Conservation (phyloP, 2,888 invertebrate genomes). For the Hydroisotoma schaefferi region DNA sequence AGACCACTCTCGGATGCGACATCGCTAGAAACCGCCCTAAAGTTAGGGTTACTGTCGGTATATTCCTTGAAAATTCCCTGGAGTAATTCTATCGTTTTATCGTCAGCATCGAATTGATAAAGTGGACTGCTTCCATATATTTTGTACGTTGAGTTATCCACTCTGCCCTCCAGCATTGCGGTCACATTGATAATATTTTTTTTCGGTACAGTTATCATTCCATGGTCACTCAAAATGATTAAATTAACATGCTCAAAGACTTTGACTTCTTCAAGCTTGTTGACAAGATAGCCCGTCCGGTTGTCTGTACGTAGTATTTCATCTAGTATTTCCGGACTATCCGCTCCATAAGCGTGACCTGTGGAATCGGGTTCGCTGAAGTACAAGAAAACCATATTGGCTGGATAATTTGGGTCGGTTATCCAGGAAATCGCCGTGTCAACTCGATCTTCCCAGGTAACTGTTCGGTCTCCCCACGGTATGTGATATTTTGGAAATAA, state of each 20-base stretch:
- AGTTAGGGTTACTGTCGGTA: background rate
- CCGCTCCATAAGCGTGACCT: slow-evolving; percentile 62
- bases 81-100: slow-evolving; percentile 51
- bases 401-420: slow-evolving; percentile 58
- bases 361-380: slow-evolving; percentile 65
- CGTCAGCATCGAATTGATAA: slow-evolving; percentile 60
- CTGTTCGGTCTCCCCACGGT: slow-evolving; percentile 39
- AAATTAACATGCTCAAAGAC: slow-evolving; percentile 61
- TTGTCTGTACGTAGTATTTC: slow-evolving; percentile 49
- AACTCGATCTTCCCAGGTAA: slow-evolving; percentile 57
- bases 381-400: slow-evolving; percentile 67
- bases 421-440: slow-evolving; percentile 63
- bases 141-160: slow-evolving; percentile 56
- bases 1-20: slow-evolving; percentile 60
- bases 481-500: background rate
- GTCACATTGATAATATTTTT: slow-evolving; percentile 59
- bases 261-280: slow-evolving; percentile 56
- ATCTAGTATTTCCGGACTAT: slow-evolving; percentile 52
- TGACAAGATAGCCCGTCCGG: slow-evolving; percentile 58
- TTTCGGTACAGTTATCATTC: slow-evolving; percentile 61
- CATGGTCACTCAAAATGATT: slow-evolving; percentile 70
- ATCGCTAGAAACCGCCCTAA: slow-evolving; percentile 59
- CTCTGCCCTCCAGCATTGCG: too few relatives aligned
- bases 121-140: slow-evolving; percentile 60
- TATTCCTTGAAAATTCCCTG: slow-evolving; percentile 53